phyloP scores from a whole-genome alignment of 2,797 vertebrate species.

The Antennarius maculatus region DNA sequence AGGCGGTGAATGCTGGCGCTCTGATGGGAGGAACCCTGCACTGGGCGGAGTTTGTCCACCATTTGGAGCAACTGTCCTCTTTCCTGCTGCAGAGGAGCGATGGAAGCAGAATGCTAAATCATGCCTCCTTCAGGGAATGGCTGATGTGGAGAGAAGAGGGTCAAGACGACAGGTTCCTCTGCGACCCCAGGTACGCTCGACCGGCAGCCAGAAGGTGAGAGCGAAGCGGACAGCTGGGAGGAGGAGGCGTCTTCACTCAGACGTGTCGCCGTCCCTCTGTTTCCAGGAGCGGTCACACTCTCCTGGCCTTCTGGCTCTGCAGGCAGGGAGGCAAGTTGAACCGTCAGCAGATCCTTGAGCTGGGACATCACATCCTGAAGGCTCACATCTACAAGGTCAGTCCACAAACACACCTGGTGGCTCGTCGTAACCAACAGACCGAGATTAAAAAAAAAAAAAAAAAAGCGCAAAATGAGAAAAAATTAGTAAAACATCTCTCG shows the following conservation, averaged over 20 bases:
- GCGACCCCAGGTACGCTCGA: constrained; percentile 89
- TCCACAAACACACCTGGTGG: neutral
- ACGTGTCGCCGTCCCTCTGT: constrained; percentile 6
- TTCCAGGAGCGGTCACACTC: constrained; percentile 92
- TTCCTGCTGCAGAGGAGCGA: constrained; percentile 92
- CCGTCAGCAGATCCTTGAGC: constrained; percentile 93
- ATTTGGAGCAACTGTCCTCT: constrained; percentile 93
- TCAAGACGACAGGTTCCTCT: constrained; percentile 96
- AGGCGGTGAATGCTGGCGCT: constrained; percentile 91
- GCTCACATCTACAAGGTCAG: constrained; percentile 97
- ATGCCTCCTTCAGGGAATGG: constrained; percentile 98
- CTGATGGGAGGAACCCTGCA: constrained; percentile 86
- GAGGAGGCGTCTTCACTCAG: neutral
- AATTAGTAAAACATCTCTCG: no score
- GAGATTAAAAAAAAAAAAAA: no score
- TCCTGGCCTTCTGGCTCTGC: constrained; percentile 98
- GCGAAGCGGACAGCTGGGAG: neutral
- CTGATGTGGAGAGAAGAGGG: constrained; percentile 98
- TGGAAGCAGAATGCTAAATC: constrained; percentile 94
- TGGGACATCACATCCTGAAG: constrained; percentile 98
- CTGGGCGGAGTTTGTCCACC: constrained; percentile 93
- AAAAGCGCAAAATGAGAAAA: neutral
- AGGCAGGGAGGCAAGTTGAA: constrained; percentile 93
- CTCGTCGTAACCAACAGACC: neutral
- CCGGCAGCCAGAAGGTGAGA: neutral